Evolutionary conservation across 1,140 invertebrate species (phyloP), one percentile per base, ranked within the genome.

Genomic region (Matsumurasca onukii): DNA sequence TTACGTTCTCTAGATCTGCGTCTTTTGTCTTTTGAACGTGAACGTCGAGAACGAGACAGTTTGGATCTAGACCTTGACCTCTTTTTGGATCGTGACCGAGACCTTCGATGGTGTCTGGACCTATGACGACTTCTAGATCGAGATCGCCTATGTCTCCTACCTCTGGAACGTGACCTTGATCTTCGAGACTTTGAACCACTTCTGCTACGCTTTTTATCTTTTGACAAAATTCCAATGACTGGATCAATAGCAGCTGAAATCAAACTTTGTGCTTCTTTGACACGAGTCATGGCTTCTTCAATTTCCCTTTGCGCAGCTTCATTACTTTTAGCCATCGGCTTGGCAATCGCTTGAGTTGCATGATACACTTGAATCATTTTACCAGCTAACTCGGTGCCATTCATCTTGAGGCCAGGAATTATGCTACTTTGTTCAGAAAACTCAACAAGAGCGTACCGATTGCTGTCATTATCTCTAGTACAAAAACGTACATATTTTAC

Each of bases 401-500:
- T 97, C 72, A 93, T 75, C 76, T 95, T 90, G 0, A 99, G 80
- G 1, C 94, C 97, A 69, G 91, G 86, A 1, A 97, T 84, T 25
- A 99, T 88, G 73, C 89, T 90, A 15, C 88, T 85, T 78, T 99
- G 97, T 73, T 98, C 95, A 24, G 91, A 89, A 77, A 98, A 95
- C 80, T 99, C 98, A 66, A 99, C 86, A 71, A 98, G 86, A 5
- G 94, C 94, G 82, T 92, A 94, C 29, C 85, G 81, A 30, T 86
- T 84, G 1, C 85, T 82, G 72, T 93, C 88, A 39, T 84, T 86
- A 68, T 96, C 90, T 76, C 93, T 86, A 5, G 91, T 91, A 77
- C 95, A 95, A 80, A 97, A 91, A 24, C 97, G 83, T 13, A 97
- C 83, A 81, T 98, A 99, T 79, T 98, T 99, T 0, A 99, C 92